Evolutionary conservation across 2,888 invertebrate species (phyloP), one percentile per base, ranked within the genome.

Genomic region (Luperina nickerlii): DNA sequence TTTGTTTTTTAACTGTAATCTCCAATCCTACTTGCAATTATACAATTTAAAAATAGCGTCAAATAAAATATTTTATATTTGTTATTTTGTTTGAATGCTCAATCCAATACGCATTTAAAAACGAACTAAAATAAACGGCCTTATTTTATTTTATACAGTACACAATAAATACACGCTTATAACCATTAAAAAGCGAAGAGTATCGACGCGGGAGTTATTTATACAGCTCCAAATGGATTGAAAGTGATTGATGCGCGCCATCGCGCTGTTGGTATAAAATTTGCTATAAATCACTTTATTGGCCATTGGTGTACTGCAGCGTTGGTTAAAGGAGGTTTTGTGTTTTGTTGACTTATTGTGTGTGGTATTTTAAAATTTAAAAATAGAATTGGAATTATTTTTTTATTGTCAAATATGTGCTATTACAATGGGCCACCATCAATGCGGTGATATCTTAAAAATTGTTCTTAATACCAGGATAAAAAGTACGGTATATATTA

Each of bases 191-290:
- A 90, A 80, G 83, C 81, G 81, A 68, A 78, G 83, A 81, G 85
- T 88, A 88, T 89, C 88, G 88, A 88, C 90, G 80, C 74, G 78
- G 71, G 83, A 79, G 87, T 89, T 90, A 90, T 90, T 90, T 90
- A 89, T 90, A 87, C 89, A 79, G 80, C 84, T 89, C 85, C 89
- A 90, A 92, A 92, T 92, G 92, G 91, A 87, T 88, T 83, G 92
- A 87, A 86, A 90, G 91, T 89, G 92, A 92, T 92, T 89, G 92
- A 92, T 91, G 76, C 66, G 62, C 72, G 68, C 81, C 68, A 74
- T 83, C 65, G 83, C 68, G 79, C 76, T 69, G 68, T 71, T 73
- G 57, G 71, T 70, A 85, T 87, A 87, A 88, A 89, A 89, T 68
- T 89, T 81, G 54, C 66, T 68, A 86, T 88, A 84, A 87, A 88